Conservation (phyloP, 2,113 vertebrate species). For the Bubalus kerabau region DNA sequence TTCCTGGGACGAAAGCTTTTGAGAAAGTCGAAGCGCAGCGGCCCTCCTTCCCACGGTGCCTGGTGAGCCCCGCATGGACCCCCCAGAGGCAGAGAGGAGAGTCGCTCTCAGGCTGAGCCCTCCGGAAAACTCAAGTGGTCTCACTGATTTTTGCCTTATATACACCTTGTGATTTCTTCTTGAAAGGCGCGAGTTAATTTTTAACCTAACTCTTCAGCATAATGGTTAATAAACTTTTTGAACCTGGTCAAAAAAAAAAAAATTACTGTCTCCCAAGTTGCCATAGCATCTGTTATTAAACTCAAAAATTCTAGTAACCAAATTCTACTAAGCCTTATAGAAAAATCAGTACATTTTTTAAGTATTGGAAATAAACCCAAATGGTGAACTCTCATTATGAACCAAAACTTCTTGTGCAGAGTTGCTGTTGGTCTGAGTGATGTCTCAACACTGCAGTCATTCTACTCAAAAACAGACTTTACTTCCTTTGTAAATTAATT, state of each 20-base stretch:
- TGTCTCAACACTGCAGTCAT: background rate
- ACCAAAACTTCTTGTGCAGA: background rate
- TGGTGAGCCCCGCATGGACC: background rate
- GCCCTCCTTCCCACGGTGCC: background rate
- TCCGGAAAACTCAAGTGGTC: background rate
- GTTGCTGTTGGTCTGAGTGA: background rate
- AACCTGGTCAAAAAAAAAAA: background rate
- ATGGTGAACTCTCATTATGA: background rate
- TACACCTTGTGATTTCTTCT: background rate
- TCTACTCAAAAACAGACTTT: background rate
- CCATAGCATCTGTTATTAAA: background rate
- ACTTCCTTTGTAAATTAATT: background rate
- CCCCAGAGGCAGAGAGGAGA: background rate
- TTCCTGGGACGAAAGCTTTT: background rate
- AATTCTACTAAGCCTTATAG: background rate
- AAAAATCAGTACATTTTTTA: background rate
- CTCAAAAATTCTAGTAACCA: background rate
- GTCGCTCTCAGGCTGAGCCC: background rate
- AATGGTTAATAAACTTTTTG: background rate
- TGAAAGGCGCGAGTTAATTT: background rate
- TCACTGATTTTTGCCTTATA: background rate
- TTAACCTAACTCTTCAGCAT: background rate
- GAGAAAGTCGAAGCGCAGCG: background rate
- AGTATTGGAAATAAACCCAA: background rate
- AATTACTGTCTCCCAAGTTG: background rate